These are phyloP conservation scores for Indri indri DNA, from an alignment of 2,113 vertebrate species.

Conservation along the genomic window DNA sequence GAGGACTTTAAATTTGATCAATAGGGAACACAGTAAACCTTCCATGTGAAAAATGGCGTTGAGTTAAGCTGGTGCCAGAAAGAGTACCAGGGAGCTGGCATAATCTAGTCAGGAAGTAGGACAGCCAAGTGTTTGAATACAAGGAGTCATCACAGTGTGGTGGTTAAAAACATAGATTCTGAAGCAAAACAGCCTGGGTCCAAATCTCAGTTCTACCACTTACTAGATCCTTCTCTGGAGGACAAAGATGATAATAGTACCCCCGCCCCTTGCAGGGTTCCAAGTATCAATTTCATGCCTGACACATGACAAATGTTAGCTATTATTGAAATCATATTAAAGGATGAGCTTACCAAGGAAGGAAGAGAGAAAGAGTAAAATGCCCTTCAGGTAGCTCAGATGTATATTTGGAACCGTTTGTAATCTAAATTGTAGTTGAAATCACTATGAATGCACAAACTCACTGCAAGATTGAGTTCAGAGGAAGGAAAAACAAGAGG, in stretches of 20 bases:
- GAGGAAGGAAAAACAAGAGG: constrained; percentile 38
- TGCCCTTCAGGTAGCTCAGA: constrained; percentile 51
- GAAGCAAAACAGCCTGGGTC: neutral
- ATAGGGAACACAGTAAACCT: neutral
- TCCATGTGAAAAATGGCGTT: neutral
- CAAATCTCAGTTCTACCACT: constrained; percentile 21
- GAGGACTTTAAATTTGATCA: neutral
- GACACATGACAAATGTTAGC: constrained; percentile 76
- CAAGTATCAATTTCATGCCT: constrained; percentile 64
- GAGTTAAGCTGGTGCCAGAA: neutral
- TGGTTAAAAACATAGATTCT: neutral
- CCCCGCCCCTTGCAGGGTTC: neutral
- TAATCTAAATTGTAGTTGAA: constrained; percentile 63
- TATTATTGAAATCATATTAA: constrained; percentile 76
- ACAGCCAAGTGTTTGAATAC: neutral
- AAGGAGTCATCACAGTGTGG: neutral
- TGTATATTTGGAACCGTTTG: constrained; percentile 45
- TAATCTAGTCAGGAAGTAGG: neutral
- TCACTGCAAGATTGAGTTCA: constrained; percentile 39
- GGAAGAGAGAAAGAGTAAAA: constrained; percentile 56
- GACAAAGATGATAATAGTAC: constrained; percentile 47
- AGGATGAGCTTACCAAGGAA: constrained; percentile 70
- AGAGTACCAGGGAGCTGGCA: neutral
- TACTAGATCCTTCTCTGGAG: constrained; percentile 20
- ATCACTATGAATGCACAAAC: constrained; percentile 55